Conservation (phyloP, 2,113 vertebrate species). For the Marmota monax region DNA sequence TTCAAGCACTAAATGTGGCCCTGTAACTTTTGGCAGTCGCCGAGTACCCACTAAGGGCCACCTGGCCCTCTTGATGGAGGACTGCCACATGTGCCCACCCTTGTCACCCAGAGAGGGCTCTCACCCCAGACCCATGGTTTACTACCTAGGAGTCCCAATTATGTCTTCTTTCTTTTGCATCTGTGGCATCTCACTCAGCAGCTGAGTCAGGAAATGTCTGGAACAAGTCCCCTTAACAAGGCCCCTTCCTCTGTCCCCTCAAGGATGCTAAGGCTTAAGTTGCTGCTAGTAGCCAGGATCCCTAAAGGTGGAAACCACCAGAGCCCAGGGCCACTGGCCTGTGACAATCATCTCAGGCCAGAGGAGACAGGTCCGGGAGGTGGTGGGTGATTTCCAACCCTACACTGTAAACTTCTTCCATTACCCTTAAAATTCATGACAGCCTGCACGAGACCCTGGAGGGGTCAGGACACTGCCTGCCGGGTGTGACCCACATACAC, state of each 20-base stretch:
- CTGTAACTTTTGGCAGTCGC: no score
- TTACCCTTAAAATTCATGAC: not conserved
- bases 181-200: no score
- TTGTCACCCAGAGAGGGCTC: not conserved
- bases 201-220: not conserved
- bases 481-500: not conserved
- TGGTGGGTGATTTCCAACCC: no score
- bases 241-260: not conserved
- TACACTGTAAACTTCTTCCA: accelerated
- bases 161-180: not conserved
- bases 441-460: not conserved
- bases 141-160: accelerated
- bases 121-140: accelerated
- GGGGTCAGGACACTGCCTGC: not conserved
- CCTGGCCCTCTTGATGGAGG: not conserved
- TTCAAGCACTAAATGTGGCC: not conserved
- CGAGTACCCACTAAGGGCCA: not conserved
- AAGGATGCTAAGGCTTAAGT: not conserved
- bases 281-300: not conserved
- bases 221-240: not conserved
- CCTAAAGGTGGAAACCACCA: accelerated
- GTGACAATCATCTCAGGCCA: not conserved
- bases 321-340: not conserved
- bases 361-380: not conserved
- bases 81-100: not conserved